Evolutionary conservation across 2,888 invertebrate species (phyloP).

Genomic region (Cephonodes hylas): DNA sequence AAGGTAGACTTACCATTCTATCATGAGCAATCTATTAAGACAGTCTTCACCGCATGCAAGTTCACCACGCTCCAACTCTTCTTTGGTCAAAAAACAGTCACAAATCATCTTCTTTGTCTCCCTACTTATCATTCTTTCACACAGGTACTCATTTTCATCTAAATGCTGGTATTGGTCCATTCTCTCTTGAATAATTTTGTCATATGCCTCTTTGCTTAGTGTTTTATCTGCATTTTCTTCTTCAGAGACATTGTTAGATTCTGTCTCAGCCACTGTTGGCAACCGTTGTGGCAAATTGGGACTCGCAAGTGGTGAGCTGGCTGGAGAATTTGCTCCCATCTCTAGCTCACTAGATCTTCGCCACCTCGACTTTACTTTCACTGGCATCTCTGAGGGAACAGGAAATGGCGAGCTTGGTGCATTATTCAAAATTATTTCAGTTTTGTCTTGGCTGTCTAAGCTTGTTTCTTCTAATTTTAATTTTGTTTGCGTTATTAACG

Average conservation of each 20-base stretch:
- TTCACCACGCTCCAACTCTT: constrained; percentile 91
- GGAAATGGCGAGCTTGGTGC: constrained; percentile 67
- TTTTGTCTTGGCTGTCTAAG: constrained; percentile 76
- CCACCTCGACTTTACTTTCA: constrained; percentile 91
- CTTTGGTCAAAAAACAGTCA: constrained; percentile 95
- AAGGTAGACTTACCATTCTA: constrained; percentile 90
- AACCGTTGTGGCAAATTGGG: constrained; percentile 58
- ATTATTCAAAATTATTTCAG: constrained; percentile 44
- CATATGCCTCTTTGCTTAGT: constrained; percentile 66
- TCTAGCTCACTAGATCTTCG: constrained; percentile 88
- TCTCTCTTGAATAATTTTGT: constrained; percentile 75
- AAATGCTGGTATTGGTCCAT: constrained; percentile 90
- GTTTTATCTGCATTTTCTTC: constrained; percentile 43
- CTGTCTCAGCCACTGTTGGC: constrained; percentile 43
- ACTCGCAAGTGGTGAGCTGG: constrained; percentile 64
- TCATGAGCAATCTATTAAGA: constrained; percentile 97
- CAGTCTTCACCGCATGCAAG: constrained; percentile 97
- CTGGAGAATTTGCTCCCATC: constrained; percentile 78
- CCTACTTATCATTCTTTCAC: constrained; percentile 91
- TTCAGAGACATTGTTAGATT: constrained; percentile 43
- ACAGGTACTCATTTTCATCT: constrained; percentile 92
- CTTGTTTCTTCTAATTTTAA: constrained; percentile 81
- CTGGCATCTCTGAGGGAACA: constrained; percentile 83
- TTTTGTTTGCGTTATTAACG: constrained; percentile 75
- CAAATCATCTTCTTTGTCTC: constrained; percentile 97